Percentiles rank a stretch among this genome's conserved stretches.
Evolutionary conservation across 2,888 invertebrate species (phyloP).

Genomic region (Drosophila macrospina): DNA sequence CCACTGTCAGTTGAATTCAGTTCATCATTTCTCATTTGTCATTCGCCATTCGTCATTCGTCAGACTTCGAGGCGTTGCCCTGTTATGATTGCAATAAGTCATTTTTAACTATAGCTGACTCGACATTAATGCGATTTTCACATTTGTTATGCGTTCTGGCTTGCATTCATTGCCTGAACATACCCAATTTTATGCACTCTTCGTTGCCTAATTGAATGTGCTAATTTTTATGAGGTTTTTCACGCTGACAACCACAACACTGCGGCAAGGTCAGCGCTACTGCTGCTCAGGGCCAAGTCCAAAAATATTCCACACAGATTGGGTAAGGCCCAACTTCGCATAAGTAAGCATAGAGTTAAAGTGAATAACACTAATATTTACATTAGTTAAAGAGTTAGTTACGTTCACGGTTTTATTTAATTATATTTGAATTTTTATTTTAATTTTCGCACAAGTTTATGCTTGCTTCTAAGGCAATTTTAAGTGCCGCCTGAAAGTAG

Average conservation of each 20-base stretch:
- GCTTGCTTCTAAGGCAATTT: too few species aligned
- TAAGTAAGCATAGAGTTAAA: neutral
- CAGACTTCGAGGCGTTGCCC: slow-evolving; percentile 59
- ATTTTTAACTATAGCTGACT: slow-evolving; percentile 41
- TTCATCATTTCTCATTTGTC: slow-evolving; percentile 58
- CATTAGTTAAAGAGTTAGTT: neutral
- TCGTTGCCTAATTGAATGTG: slow-evolving; percentile 67
- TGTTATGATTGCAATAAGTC: slow-evolving; percentile 52
- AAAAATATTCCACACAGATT: neutral
- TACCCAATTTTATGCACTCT: slow-evolving; percentile 54
- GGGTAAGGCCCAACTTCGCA: neutral
- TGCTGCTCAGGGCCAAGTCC: slow-evolving; percentile 12
- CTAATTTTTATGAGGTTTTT: slow-evolving; percentile 57
- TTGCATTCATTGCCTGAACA: slow-evolving; percentile 61
- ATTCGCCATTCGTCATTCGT: slow-evolving; percentile 58
- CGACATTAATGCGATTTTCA: slow-evolving; percentile 50
- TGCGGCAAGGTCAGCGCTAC: slow-evolving; percentile 34
- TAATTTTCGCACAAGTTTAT: too few species aligned
- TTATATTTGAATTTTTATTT: too few species aligned
- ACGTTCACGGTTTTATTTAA: neutral
- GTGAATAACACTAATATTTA: neutral
- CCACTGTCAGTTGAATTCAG: slow-evolving; percentile 27
- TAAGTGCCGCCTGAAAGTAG: too few species aligned
- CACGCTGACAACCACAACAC: slow-evolving; percentile 10
- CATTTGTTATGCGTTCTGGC: slow-evolving; percentile 56